Conservation (phyloP, 2,888 invertebrate genomes). For the Andrena bicolor region DNA sequence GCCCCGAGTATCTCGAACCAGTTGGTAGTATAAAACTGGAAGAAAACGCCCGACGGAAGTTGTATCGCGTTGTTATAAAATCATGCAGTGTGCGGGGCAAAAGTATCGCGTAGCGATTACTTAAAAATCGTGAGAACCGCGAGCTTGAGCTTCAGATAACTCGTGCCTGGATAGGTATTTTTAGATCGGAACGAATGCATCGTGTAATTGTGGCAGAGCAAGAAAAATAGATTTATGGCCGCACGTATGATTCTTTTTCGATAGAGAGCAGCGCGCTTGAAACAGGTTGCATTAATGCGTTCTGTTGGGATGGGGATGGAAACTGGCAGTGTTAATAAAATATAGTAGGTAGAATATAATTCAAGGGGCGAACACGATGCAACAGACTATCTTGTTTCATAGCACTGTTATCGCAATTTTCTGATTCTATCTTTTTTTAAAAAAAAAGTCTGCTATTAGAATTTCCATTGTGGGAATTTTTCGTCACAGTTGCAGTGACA, state of each 20-base stretch:
- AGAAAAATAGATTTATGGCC: not conserved
- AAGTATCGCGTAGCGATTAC: conserved; percentile 9
- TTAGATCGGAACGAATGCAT: not conserved
- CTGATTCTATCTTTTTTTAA: no score
- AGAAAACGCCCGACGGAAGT: conserved; percentile 26
- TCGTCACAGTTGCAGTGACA: not conserved
- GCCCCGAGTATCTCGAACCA: conserved; percentile 4
- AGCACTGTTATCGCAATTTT: no score
- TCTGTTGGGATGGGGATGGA: no score
- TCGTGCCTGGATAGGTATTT: not conserved
- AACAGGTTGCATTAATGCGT: no score
- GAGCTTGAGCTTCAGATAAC: not conserved
- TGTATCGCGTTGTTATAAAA: conserved; percentile 19
- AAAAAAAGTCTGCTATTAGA: not conserved
- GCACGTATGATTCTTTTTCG: not conserved
- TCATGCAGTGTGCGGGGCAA: conserved; percentile 1
- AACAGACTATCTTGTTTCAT: not conserved
- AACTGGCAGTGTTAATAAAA: no score
- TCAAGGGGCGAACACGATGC: not conserved
- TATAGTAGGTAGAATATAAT: not conserved
- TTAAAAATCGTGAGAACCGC: conserved; percentile 25
- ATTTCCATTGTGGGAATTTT: not conserved
- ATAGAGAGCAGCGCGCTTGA: no score
- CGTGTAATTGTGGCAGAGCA: not conserved
- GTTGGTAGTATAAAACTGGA: conserved; percentile 2